Evolutionary conservation across 2,113 vertebrate genomes (phyloP).

Genomic region (Urocolius indicus): DNA sequence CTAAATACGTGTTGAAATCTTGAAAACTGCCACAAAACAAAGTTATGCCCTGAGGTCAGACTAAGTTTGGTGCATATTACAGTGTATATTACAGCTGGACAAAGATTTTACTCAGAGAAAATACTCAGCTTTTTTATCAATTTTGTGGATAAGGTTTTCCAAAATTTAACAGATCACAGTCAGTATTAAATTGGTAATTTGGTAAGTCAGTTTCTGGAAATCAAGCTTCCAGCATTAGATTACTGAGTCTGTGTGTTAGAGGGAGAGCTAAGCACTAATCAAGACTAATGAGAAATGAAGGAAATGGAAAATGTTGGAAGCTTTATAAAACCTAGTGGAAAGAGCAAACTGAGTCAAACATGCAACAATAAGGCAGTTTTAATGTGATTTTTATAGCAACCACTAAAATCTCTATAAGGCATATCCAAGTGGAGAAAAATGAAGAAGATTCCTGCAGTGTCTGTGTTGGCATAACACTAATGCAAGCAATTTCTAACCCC

Average conservation of each 20-base stretch:
- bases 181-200: not conserved
- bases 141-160: not conserved
- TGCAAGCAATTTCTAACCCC: not conserved
- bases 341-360: not conserved
- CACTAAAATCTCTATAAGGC: not conserved
- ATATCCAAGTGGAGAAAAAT: not conserved
- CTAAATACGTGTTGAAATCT: not conserved
- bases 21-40: not conserved
- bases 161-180: not conserved
- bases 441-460: not conserved
- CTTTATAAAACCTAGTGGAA: not conserved
- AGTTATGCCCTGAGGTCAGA: not conserved
- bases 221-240: not conserved
- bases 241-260: not conserved
- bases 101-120: not conserved
- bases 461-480: not conserved
- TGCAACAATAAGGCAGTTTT: not conserved
- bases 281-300: not conserved
- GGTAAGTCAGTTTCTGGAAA: not conserved
- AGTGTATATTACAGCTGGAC: not conserved
- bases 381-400: not conserved
- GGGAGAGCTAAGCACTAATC: not conserved
- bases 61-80: not conserved
- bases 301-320: not conserved
- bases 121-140: not conserved